Percentiles rank a stretch among this genome's conserved stretches.
Evolutionary conservation across 2,888 invertebrate genomes (phyloP).

Genomic region (Lydus trimaculatus): DNA sequence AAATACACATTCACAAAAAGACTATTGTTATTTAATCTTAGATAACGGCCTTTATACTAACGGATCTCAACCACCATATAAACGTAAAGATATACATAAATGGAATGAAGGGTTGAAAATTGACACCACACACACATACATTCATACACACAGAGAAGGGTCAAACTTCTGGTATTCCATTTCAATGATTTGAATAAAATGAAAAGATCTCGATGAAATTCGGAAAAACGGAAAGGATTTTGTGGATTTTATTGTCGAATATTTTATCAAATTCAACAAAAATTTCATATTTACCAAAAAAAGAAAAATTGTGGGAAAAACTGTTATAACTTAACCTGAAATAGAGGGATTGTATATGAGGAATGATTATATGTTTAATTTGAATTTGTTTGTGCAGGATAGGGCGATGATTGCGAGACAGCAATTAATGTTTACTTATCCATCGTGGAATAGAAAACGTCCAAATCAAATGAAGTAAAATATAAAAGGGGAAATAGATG

Average conservation of each 20-base stretch:
- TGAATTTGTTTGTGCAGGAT: constrained; percentile 8
- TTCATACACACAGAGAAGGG: no score
- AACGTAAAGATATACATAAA: background rate
- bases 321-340: background rate
- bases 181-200: constrained; percentile 3
- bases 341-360: background rate
- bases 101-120: constrained; percentile 3
- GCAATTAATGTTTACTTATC: constrained; percentile 6
- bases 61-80: background rate
- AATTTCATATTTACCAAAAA: background rate
- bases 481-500: background rate
- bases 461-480: background rate
- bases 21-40: background rate
- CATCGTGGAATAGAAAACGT: background rate
- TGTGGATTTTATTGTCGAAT: background rate
- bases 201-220: background rate
- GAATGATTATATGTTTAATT: background rate
- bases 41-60: constrained; percentile 1
- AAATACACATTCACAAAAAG: background rate
- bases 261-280: background rate
- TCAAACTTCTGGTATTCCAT: constrained; percentile 5
- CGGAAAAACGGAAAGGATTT: background rate
- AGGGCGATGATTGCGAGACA: background rate
- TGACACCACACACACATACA: constrained; percentile 3
- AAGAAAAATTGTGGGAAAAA: background rate